These are phyloP conservation scores for Macrostomum lignano DNA, from an alignment of 1,140 invertebrate genomes.

Conservation along the genomic window DNA sequence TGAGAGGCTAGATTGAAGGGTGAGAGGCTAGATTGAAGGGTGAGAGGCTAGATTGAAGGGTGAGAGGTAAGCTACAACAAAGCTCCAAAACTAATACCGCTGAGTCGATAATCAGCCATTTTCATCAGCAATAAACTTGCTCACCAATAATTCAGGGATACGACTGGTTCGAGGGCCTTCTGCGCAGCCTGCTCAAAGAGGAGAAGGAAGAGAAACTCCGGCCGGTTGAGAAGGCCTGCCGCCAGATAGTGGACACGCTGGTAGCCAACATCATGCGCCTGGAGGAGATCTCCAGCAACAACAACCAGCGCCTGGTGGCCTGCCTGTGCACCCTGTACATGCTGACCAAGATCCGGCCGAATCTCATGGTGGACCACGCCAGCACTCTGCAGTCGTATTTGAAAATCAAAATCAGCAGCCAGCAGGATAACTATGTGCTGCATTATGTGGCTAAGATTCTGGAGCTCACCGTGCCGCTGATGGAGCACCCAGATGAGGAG, in stretches of 20 bases:
- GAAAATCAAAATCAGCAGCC: slow-evolving; percentile 49
- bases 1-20: too few species aligned
- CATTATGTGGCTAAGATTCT: slow-evolving; percentile 37
- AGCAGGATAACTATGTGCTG: slow-evolving; percentile 12
- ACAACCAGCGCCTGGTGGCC: slow-evolving; percentile 45
- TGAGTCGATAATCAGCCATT: too few species aligned
- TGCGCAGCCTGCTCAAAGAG: slow-evolving; percentile 69
- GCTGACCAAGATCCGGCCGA: slow-evolving; percentile 79
- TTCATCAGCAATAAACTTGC: too few species aligned
- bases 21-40: too few species aligned
- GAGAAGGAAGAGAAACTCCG: slow-evolving; percentile 50
- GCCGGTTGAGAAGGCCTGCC: slow-evolving; percentile 50
- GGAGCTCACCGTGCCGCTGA: slow-evolving; percentile 77
- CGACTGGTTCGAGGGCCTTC: slow-evolving; percentile 83
- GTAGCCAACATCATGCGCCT: slow-evolving; percentile 68
- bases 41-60: too few species aligned
- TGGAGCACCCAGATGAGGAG: slow-evolving; percentile 84
- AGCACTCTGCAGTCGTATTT: slow-evolving; percentile 82
- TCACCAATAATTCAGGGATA: too few species aligned
- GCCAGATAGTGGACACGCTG: slow-evolving; percentile 83
- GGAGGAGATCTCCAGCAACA: slow-evolving; percentile 37
- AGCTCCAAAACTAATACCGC: too few species aligned
- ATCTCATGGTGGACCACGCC: slow-evolving; percentile 65
- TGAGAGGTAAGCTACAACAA: too few species aligned
- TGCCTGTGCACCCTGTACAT: slow-evolving; percentile 69